Base-by-base conservation (phyloP, 2,888 invertebrate species). In the Cordylochernes scorpioides region DNA sequence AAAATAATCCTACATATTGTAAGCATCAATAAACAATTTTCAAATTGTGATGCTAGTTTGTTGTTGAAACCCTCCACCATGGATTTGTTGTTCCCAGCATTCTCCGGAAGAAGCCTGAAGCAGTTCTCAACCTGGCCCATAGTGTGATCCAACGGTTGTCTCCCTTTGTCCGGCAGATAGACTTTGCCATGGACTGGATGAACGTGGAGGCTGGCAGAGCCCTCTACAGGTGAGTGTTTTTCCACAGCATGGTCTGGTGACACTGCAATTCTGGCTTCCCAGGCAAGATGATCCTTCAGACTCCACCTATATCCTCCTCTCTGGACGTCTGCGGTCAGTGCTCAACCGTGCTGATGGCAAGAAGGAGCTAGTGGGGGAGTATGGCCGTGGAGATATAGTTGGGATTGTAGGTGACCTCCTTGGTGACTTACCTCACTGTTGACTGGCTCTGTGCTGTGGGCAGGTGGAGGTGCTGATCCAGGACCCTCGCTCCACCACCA, bases 161-260 rank as follows among this genome's bases (percentile, higher is more conserved):
- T 28, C 77, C 88, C 0, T 80, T 99, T 52, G 88, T 99, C 1
- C 61, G 97, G 34, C 94, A 94, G 57, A 67, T 71, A 28, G 71
- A 72, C 51, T 72, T 71, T 51, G 71, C 70, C 15, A 52, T 67
- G 19, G 68, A 65, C 39, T 68, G 80, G 80, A 66, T 82, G 36
- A 82, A 88, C 51, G 59, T 91, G 16, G 94, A 97, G 53, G 84
- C 91, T 1, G 97, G 97, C 6, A 65, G 84, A 29, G 88, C 94
- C 1, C 71, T 94, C 15, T 97, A 91, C 58, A 58, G 59, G 55
- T 53, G 39, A 33, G 36, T n/a, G 10, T 19, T n/a, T n/a, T 19
- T 19, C 21, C 2, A 10, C 9, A 2, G n/a, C n/a, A n/a, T n/a
- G n/a, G n/a, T n/a, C n/a, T n/a, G n/a, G n/a, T n/a, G n/a, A n/a